Base-by-base conservation (phyloP, 2,113 vertebrate genomes). In the Gambusia affinis region DNA sequence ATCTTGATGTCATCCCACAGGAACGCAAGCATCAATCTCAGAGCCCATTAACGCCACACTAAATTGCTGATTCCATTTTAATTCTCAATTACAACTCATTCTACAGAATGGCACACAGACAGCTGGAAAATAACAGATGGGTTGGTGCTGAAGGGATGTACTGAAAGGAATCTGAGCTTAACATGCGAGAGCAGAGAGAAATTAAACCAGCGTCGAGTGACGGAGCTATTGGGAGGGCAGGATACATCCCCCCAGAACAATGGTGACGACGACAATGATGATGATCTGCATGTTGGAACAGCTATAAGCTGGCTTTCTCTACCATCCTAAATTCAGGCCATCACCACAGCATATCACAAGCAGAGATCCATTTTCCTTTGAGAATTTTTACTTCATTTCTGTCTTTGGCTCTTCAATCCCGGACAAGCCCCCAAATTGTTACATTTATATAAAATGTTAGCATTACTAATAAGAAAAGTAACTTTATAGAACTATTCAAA, bases 1-100 rank as follows among this genome's bases (percentile, higher is more conserved):
- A 77, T 78, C 47, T 57, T 85, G 86, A 88, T 62, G 74, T 92
- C 90, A 92, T 7, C 19, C 67, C 3, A 29, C 79, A 70, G 86
- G 83, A 87, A 88, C 74, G 5, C 4, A 17, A 57, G 22, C 7
- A 57, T 57, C 22, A 29, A 70, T 67, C 66, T 12, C 0, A 1
- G 33, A 63, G 73, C 61, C 67, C 62, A 24, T 24, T 10, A 2
- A n/a, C 47, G 27, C 24, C 8, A 35, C 27, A 39, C 51, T 64
- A 17, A 64, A 47, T n/a, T 4, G 51, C 51, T 11, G 51, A 57
- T 57, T 24, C 30, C 4, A 30, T 68, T 30, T 27, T n/a, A 14
- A 29, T 28, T 33, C 75, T 75, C 27, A 29, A 37, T 60, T 67
- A 17, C 31, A 15, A 37, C 37, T 68, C 12, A 61, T 65, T 51